phyloP scores from a whole-genome alignment of 2,888 invertebrate species.

The Agelastica alni region DNA sequence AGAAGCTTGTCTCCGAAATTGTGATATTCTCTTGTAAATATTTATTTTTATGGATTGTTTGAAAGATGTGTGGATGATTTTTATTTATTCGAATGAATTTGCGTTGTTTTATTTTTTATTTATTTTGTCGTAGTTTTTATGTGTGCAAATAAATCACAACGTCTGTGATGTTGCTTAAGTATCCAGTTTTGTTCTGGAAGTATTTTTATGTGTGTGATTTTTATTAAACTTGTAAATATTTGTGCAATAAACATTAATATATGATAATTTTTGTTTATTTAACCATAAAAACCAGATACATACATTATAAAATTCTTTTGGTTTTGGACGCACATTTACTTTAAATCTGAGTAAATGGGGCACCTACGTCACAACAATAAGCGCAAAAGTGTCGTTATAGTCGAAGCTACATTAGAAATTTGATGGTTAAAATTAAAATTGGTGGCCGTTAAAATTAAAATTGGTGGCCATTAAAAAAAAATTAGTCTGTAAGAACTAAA shows the following conservation, averaged over 20 bases:
- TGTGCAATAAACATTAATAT: constrained; percentile 18
- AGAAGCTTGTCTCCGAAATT: constrained; percentile 16
- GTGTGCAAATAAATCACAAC: constrained; percentile 23
- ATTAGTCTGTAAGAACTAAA: no score
- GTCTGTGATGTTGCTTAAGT: constrained; percentile 28
- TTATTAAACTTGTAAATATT: constrained; percentile 23
- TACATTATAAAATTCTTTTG: no score
- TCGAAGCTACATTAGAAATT: no score
- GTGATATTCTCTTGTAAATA: constrained; percentile 37
- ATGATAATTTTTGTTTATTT: background rate
- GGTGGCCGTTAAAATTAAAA: no score
- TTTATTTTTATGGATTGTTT: constrained; percentile 26
- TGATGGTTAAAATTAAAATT: no score
- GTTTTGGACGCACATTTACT: no score
- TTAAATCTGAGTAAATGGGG: no score
- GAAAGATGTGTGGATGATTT: constrained; percentile 20
- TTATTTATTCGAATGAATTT: constrained; percentile 33
- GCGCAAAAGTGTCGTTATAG: no score
- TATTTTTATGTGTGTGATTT: constrained; percentile 25
- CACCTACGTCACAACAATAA: no score
- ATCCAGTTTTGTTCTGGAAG: constrained; percentile 32
- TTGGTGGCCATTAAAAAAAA: no score
- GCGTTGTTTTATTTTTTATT: constrained; percentile 21
- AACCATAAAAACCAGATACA: no score
- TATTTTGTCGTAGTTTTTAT: constrained; percentile 17